phyloP scores from a whole-genome alignment of 2,888 invertebrate species.

The Hyalella azteca region DNA sequence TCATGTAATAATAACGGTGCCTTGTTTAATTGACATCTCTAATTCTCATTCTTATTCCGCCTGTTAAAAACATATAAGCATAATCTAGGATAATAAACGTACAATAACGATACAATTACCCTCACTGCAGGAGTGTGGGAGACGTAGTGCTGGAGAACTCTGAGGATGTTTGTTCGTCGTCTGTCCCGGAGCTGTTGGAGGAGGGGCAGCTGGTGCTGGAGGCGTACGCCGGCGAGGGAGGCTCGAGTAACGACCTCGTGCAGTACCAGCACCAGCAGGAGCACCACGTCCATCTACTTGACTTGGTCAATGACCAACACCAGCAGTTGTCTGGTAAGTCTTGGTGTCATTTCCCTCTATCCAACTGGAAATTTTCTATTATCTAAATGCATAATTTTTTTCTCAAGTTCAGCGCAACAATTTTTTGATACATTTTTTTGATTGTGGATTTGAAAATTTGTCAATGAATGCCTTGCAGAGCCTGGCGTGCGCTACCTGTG shows the following conservation, averaged over 20 bases:
- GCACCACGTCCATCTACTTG: not conserved
- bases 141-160: constrained; percentile 19
- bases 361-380: not conserved
- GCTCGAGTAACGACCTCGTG: not conserved
- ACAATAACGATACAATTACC: no score
- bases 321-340: not conserved
- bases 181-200: constrained; percentile 7
- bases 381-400: not conserved
- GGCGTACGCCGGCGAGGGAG: not conserved
- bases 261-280: not conserved
- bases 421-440: not conserved
- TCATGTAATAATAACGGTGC: no score
- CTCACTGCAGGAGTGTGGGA: not conserved
- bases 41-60: no score
- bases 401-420: not conserved
- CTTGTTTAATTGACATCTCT: no score
- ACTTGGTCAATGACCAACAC: not conserved
- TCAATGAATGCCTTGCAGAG: not conserved
- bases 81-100: no score
- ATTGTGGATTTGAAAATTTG: no score
- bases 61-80: no score
- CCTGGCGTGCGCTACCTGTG: constrained; percentile 18
- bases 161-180: not conserved
- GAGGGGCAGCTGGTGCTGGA: constrained; percentile 17
- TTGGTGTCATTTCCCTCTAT: not conserved